Evolutionary conservation across 2,113 vertebrate genomes (phyloP).

Genomic region (Hydrochoerus hydrochaeris): DNA sequence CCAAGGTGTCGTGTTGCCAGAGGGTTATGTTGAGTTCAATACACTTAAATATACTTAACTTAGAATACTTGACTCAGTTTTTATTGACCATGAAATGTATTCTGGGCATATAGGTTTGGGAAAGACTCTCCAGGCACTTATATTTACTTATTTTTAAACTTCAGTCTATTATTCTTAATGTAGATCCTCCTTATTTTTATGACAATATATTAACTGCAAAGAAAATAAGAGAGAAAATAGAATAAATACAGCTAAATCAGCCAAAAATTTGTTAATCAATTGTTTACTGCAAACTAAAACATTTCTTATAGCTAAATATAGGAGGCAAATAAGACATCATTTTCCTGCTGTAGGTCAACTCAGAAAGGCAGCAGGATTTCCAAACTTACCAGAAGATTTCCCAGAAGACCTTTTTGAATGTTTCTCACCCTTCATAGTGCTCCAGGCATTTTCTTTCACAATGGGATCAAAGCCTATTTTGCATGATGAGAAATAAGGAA

Average conservation of each 20-base stretch:
- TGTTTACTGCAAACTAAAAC: background rate
- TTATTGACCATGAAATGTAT: background rate
- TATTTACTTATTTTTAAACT: background rate
- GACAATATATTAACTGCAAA: background rate
- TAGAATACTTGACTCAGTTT: background rate
- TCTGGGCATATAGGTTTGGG: background rate
- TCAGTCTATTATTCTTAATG: background rate
- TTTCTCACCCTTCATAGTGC: background rate
- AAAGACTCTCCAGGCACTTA: background rate
- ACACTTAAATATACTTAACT: background rate
- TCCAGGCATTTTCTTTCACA: background rate
- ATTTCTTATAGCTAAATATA: background rate
- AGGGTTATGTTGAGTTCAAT: background rate
- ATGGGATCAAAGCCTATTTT: background rate
- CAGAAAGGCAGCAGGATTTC: background rate
- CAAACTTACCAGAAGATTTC: background rate
- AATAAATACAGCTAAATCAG: background rate
- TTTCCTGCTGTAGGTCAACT: background rate
- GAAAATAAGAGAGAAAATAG: background rate
- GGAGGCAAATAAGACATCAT: background rate
- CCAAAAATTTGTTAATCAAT: background rate
- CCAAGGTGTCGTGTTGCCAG: fast-evolving
- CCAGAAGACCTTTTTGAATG: too few species aligned
- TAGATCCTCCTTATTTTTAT: background rate
- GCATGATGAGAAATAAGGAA: background rate